Conservation (phyloP, 2,113 vertebrate genomes). For the Hydrolagus affinis region DNA sequence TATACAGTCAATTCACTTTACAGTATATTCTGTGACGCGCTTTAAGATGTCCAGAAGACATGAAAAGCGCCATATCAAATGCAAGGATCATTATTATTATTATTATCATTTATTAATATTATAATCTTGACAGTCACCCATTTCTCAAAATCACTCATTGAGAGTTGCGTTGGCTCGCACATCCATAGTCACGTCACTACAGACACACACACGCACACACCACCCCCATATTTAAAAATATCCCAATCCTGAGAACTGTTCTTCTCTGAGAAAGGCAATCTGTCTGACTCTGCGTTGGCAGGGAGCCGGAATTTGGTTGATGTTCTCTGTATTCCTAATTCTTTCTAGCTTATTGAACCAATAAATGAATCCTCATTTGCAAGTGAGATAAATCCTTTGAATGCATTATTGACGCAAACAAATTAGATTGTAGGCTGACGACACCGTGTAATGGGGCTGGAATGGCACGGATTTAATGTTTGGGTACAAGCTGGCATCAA, state of each 20-base stretch:
- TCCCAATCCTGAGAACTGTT: no score
- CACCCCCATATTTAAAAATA: no score
- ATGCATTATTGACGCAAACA: constrained; percentile 69
- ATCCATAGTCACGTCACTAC: no score
- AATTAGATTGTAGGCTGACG: constrained; percentile 63
- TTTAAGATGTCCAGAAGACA: no score
- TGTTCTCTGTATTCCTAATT: background rate
- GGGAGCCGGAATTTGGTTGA: background rate
- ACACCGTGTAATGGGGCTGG: constrained; percentile 66
- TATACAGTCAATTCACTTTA: no score
- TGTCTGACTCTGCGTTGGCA: background rate
- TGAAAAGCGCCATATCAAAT: no score
- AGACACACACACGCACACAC: no score
- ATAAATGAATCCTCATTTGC: constrained; percentile 67
- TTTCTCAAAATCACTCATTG: background rate
- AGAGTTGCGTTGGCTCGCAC: background rate
- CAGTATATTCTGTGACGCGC: no score
- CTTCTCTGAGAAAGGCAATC: background rate
- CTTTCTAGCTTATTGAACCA: constrained; percentile 56
- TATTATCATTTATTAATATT: no score
- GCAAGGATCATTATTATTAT: no score
- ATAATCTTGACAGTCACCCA: background rate
- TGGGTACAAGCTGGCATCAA: constrained; percentile 43
- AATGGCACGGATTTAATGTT: constrained; percentile 43
- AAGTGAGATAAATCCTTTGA: constrained; percentile 72